Conservation (phyloP, 2,113 vertebrate genomes). For the Abramis brama region DNA sequence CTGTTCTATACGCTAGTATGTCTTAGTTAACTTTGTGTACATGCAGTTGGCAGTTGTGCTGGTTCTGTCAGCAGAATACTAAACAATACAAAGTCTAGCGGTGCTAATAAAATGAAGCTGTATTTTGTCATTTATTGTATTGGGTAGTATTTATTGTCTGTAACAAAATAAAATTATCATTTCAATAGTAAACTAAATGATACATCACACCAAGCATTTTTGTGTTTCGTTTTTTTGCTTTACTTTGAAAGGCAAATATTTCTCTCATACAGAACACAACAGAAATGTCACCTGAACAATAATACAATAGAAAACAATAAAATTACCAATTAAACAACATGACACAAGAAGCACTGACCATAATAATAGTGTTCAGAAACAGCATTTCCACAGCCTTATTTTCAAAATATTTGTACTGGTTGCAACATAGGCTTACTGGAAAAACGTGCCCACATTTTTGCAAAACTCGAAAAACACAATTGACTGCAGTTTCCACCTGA, state of each 20-base stretch:
- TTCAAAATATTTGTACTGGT: neutral
- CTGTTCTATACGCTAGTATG: slow-evolving; percentile 67
- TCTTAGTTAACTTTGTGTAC: slow-evolving; percentile 73
- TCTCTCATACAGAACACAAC: neutral
- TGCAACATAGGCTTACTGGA: too few relatives aligned
- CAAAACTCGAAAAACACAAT: too few relatives aligned
- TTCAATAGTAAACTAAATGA: slow-evolving; percentile 77
- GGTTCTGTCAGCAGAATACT: slow-evolving; percentile 71
- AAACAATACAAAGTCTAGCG: slow-evolving; percentile 74
- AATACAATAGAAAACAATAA: neutral
- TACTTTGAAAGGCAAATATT: neutral
- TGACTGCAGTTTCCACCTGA: too few relatives aligned
- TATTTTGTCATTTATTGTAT: slow-evolving; percentile 79
- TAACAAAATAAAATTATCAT: slow-evolving; percentile 72
- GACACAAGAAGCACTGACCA: neutral
- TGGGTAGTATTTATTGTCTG: slow-evolving; percentile 76
- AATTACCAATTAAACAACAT: neutral
- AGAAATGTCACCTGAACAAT: neutral
- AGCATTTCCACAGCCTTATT: neutral
- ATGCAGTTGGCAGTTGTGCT: slow-evolving; percentile 70
- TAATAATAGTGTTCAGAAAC: neutral
- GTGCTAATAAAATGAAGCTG: slow-evolving; percentile 79
- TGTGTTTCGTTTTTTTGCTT: slow-evolving; percentile 55
- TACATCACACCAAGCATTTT: slow-evolving; percentile 65
- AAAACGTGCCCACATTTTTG: too few relatives aligned